Evolutionary conservation across 2,888 invertebrate genomes (phyloP).

Genomic region (Panopea generosa): DNA sequence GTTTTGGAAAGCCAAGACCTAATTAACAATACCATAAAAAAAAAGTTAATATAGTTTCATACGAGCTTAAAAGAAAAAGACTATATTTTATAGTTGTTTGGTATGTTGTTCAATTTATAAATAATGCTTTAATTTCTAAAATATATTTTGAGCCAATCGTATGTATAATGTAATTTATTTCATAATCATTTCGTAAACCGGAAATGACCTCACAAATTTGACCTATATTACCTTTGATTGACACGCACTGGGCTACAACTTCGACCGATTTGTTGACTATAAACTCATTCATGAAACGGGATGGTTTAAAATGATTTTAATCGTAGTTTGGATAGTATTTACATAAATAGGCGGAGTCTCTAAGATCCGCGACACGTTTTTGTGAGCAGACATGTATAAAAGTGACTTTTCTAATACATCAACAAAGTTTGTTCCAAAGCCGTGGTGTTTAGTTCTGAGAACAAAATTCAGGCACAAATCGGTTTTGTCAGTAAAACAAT

Average conservation of each 20-base stretch:
- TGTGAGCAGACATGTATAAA: constrained; percentile 2
- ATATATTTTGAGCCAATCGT: background rate
- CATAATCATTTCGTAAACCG: too few species aligned
- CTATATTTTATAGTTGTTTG: too few species aligned
- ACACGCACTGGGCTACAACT: constrained; percentile 24
- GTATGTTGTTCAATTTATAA: too few species aligned
- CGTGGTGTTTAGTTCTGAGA: too few species aligned
- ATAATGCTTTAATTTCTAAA: too few species aligned
- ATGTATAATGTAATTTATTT: background rate
- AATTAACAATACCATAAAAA: too few species aligned
- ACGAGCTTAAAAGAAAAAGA: too few species aligned
- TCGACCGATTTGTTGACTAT: constrained; percentile 26
- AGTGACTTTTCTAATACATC: background rate
- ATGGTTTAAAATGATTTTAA: background rate
- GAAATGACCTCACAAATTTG: constrained; percentile 33
- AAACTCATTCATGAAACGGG: constrained; percentile 19
- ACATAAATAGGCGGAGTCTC: constrained; percentile 46
- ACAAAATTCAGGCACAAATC: too few species aligned
- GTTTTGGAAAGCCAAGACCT: constrained; percentile 1
- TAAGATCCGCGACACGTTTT: constrained; percentile 1
- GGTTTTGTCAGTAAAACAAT: too few species aligned
- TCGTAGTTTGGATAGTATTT: constrained; percentile 22
- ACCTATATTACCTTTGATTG: constrained; percentile 27
- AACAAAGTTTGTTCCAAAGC: too few species aligned
- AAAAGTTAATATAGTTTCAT: too few species aligned